Base-by-base conservation (phyloP, 2,888 invertebrate genomes). In the Clanis bilineata region DNA sequence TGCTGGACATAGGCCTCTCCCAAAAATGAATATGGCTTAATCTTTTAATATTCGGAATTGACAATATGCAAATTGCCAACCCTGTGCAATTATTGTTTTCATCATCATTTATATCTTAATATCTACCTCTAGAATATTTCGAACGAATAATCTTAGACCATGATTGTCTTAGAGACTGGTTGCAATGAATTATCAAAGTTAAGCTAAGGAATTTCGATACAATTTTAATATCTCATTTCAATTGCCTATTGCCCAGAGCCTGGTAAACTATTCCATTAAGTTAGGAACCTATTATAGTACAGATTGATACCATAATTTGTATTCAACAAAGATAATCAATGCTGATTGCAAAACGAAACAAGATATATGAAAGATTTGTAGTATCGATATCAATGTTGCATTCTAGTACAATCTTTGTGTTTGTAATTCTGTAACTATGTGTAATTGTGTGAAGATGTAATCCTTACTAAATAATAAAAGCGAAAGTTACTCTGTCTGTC, bases 311-410 rank as follows among this genome's bases (percentile, higher is more conserved):
- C 25, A 15, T 47, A 47, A 47, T 47, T 47, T 47, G 25, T 28
- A 28, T 47, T 28, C 15, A 15, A 28, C 28, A 28, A 60, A 43
- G 55, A 6, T 25, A 47, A 47, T 47, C 47, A 47, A 15, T 47
- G 15, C 47, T 5, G 25, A 28, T 47, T 47, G 47, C 47, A 15
- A 47, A 28, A 47, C 15, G 25, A 47, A 47, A 15, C 25, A 6
- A 28, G 47, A 7, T 47, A 47, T 28, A 28, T n/a, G 25, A 28
- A 15, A 47, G n/a, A 7, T 47, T n/a, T 47, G 25, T 23, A 25
- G 25, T n/a, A n/a, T 1, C 6, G 23, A 25, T 47, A 28, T 25
- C 25, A 15, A n/a, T n/a, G 25, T 23, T 45, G 18, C 0, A 22
- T 36, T 12, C 36, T 5, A 41, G 1, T 41, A 4, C 6, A 7